phyloP scores from a whole-genome alignment of 2,113 vertebrate genomes.

The Passer montanus region DNA sequence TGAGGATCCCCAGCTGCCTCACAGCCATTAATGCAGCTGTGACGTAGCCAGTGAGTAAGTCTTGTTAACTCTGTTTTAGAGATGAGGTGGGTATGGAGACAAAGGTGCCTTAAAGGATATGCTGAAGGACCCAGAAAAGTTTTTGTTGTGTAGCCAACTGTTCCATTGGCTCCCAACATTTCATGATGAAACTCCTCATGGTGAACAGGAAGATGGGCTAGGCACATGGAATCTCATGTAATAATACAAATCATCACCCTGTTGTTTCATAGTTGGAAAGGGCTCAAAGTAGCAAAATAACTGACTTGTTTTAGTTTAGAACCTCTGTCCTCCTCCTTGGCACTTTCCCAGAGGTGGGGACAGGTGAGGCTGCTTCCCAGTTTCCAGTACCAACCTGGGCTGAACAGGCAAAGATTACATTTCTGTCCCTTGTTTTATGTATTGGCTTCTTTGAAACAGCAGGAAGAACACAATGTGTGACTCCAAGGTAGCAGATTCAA shows the following conservation, averaged over 20 bases:
- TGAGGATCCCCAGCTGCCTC: neutral
- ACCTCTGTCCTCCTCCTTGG: neutral
- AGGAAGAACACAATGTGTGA: neutral
- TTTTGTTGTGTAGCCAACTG: neutral
- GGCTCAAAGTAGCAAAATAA: neutral
- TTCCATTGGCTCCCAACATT: neutral
- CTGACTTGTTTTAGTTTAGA: neutral
- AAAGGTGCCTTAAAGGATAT: neutral
- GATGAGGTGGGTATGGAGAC: neutral
- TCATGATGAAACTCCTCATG: accelerated
- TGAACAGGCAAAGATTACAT: neutral
- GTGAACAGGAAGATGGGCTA: neutral
- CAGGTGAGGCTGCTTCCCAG: neutral
- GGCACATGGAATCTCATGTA: neutral
- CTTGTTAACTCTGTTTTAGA: neutral
- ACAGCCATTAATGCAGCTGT: neutral
- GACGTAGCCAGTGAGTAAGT: neutral
- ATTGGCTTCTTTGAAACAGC: neutral
- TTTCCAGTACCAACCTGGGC: neutral
- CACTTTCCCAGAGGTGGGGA: neutral
- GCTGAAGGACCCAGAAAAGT: neutral
- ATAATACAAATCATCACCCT: neutral
- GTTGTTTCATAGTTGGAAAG: neutral
- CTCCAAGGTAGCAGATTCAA: neutral
- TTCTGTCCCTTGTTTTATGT: neutral